phyloP scores from a whole-genome alignment of 1,140 invertebrate genomes.

The Drosophila miranda region DNA sequence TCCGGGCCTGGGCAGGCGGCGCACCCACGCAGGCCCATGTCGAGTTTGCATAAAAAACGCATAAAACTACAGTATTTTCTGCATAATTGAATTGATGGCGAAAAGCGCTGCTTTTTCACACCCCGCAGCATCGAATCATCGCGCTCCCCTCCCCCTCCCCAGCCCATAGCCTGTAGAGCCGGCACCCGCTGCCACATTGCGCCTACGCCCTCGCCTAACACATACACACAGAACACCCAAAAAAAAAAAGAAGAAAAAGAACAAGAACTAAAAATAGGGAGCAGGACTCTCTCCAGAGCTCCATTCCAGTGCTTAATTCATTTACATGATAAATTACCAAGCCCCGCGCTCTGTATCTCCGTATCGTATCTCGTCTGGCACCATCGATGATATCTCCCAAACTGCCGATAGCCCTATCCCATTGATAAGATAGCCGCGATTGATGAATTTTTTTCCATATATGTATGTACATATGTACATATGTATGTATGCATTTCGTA shows the following conservation, averaged over 20 bases:
- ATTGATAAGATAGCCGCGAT: slow-evolving; percentile 42
- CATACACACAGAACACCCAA: slow-evolving; percentile 36
- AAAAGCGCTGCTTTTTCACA: not conserved
- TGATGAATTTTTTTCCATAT: slow-evolving; percentile 53
- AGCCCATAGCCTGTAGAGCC: slow-evolving; percentile 30
- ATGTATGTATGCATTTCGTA: slow-evolving; percentile 22
- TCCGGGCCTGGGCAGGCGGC: slow-evolving; percentile 31
- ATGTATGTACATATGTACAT: not conserved
- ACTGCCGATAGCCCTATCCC: slow-evolving; percentile 17
- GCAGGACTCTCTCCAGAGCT: slow-evolving; percentile 1
- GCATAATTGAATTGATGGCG: slow-evolving; percentile 35
- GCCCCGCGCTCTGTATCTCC: not conserved
- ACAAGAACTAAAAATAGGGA: not conserved
- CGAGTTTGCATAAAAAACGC: slow-evolving; percentile 56
- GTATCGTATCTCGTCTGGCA: not conserved
- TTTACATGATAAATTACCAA: slow-evolving; percentile 53
- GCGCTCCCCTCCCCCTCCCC: slow-evolving; percentile 1
- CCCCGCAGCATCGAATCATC: not conserved
- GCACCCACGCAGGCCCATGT: slow-evolving; percentile 35
- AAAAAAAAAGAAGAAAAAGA: slow-evolving; percentile 23
- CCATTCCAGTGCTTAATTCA: slow-evolving; percentile 31
- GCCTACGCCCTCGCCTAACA: slow-evolving; percentile 68
- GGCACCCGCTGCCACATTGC: slow-evolving; percentile 52
- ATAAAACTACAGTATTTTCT: slow-evolving; percentile 48
- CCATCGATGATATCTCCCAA: slow-evolving; percentile 28